Evolutionary conservation across 1,140 invertebrate species (phyloP).

Genomic region (Drosophila repletoides): DNA sequence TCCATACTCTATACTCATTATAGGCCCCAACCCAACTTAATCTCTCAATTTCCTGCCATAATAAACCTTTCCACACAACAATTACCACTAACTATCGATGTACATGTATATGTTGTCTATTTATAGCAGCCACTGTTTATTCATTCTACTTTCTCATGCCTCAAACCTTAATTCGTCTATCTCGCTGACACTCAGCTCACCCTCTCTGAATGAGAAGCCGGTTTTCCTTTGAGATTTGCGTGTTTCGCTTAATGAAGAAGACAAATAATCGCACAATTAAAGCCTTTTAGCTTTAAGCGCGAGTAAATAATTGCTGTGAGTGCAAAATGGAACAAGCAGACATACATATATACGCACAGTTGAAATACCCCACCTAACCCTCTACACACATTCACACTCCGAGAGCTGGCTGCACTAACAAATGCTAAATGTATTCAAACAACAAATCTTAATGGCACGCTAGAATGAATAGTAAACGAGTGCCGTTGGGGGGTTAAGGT

Average conservation of each 20-base stretch:
- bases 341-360: conserved; percentile 20
- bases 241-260: conserved; percentile 81
- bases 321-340: conserved; percentile 63
- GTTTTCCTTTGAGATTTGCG: conserved; percentile 79
- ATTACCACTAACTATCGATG: neutral
- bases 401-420: conserved; percentile 66
- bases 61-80: neutral
- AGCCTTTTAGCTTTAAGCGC: conserved; percentile 82
- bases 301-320: conserved; percentile 81
- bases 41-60: conserved; percentile 4
- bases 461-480: conserved; percentile 80
- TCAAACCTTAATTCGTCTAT: conserved; percentile 7
- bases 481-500: neutral
- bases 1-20: too few species aligned
- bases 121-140: conserved; percentile 50
- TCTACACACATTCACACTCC: conserved; percentile 17
- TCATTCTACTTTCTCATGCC: neutral
- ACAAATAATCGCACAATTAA: conserved; percentile 82
- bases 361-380: conserved; percentile 10
- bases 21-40: too few species aligned
- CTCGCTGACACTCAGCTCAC: neutral
- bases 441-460: conserved; percentile 81
- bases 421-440: conserved; percentile 81
- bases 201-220: conserved; percentile 17
- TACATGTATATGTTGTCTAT: conserved; percentile 17